Conservation (phyloP, 2,797 vertebrate species). For the Danio albolineatus region DNA sequence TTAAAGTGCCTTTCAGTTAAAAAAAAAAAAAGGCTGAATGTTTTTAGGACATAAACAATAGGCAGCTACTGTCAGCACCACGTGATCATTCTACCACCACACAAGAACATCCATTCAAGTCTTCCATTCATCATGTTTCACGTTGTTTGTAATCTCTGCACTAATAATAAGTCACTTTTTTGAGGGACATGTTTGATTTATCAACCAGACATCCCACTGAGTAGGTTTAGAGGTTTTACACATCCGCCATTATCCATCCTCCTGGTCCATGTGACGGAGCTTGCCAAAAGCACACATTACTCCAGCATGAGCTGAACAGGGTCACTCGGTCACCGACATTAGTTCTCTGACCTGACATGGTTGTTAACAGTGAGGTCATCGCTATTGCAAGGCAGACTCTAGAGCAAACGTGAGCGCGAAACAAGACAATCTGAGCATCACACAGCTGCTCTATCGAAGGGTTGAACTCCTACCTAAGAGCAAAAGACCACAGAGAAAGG, state of each 20-base stretch:
- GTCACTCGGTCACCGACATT: constrained; percentile 32
- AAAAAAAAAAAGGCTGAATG: not conserved
- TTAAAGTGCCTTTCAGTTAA: not conserved
- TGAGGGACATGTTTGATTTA: not conserved
- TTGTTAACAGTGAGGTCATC: constrained; percentile 33
- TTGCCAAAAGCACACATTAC: constrained; percentile 6
- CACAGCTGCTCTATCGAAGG: constrained; percentile 29
- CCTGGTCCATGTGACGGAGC: not conserved
- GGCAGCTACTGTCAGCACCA: constrained; percentile 12
- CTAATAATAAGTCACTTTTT: not conserved
- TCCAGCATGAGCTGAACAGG: constrained; percentile 19
- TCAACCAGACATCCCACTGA: not conserved
- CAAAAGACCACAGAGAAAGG: constrained; percentile 42
- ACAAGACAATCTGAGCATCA: constrained; percentile 22
- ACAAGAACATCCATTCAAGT: constrained; percentile 19
- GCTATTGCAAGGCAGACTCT: not conserved
- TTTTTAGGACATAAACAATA: constrained; percentile 17
- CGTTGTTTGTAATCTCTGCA: constrained; percentile 19
- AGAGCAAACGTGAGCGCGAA: constrained; percentile 8
- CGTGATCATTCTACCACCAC: not conserved
- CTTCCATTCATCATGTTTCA: constrained; percentile 7
- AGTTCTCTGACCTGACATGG: constrained; percentile 24
- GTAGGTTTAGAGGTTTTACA: not conserved
- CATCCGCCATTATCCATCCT: not conserved
- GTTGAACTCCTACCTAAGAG: constrained; percentile 52